Conservation (phyloP, 2,888 invertebrate genomes). For the Zonitis immaculata region DNA sequence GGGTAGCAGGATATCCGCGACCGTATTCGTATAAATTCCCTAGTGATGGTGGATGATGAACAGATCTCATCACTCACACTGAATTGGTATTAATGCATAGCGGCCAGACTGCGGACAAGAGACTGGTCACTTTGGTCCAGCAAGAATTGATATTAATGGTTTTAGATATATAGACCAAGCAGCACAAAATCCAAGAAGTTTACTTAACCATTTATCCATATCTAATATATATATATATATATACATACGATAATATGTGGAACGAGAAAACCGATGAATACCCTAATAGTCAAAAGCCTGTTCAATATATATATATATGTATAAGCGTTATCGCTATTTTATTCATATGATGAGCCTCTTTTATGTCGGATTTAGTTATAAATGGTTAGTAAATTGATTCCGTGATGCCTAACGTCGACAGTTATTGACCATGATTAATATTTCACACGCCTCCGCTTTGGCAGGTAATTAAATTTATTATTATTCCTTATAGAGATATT, state of each 20-base stretch:
- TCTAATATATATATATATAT: no score
- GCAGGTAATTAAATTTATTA: conserved; percentile 34
- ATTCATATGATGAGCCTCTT: conserved; percentile 45
- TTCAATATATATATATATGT: conserved; percentile 33
- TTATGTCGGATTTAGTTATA: conserved; percentile 44
- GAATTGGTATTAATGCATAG: conserved; percentile 51
- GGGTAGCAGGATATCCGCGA: conserved; percentile 39
- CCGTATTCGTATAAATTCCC: conserved; percentile 37
- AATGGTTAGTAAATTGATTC: conserved; percentile 46
- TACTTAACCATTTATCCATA: not conserved
- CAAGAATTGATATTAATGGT: conserved; percentile 50
- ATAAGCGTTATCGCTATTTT: conserved; percentile 48
- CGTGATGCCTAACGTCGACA: conserved; percentile 35
- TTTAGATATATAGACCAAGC: conserved; percentile 32
- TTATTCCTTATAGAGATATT: conserved; percentile 26
- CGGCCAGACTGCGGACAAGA: conserved; percentile 44
- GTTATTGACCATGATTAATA: conserved; percentile 45
- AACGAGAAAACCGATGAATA: conserved; percentile 32
- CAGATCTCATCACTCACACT: conserved; percentile 48
- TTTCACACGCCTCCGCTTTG: conserved; percentile 34
- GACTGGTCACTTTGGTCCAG: conserved; percentile 40
- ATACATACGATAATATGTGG: not conserved
- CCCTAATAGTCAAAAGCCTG: conserved; percentile 25
- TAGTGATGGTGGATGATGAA: conserved; percentile 49
- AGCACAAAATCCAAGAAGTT: conserved; percentile 45